A percentile compares a stretch with the other conserved stretches of the same genome.
phyloP scores from a whole-genome alignment of 2,797 vertebrate genomes.

The Hippoglossus hippoglossus region DNA sequence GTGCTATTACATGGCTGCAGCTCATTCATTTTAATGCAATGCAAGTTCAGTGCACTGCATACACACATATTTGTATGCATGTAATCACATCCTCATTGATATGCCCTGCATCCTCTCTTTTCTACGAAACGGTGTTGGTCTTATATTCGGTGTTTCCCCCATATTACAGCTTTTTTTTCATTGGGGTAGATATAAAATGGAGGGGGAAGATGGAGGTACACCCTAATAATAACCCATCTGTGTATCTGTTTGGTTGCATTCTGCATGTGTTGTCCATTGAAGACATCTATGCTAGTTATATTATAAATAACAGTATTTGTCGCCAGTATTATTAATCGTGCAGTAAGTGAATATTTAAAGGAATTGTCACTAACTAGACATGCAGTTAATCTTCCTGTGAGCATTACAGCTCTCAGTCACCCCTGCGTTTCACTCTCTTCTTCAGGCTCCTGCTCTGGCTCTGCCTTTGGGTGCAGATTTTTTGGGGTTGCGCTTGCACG shows the following conservation, averaged over 20 bases:
- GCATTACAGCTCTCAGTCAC: constrained; percentile 30
- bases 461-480: constrained; percentile 57
- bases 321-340: background rate
- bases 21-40: constrained; percentile 58
- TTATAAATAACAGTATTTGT: background rate
- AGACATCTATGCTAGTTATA: no score
- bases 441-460: constrained; percentile 34
- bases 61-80: constrained; percentile 11
- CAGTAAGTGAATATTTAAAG: constrained; percentile 11
- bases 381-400: constrained; percentile 6
- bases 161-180: constrained; percentile 43
- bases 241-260: constrained; percentile 8
- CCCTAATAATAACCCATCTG: constrained; percentile 56
- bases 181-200: constrained; percentile 72
- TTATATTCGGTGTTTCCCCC: constrained; percentile 51
- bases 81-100: constrained; percentile 16
- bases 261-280: background rate
- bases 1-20: constrained; percentile 31
- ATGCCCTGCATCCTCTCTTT: constrained; percentile 18
- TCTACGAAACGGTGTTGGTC: constrained; percentile 18
- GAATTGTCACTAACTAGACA: constrained; percentile 17
- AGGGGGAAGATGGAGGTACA: constrained; percentile 74
- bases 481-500: constrained; percentile 49
- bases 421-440: constrained; percentile 21
- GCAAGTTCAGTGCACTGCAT: constrained; percentile 34